Percentiles rank a stretch among this genome's conserved stretches.
Conservation (phyloP, 2,797 vertebrate species). For the Rhinichthys osculus region DNA sequence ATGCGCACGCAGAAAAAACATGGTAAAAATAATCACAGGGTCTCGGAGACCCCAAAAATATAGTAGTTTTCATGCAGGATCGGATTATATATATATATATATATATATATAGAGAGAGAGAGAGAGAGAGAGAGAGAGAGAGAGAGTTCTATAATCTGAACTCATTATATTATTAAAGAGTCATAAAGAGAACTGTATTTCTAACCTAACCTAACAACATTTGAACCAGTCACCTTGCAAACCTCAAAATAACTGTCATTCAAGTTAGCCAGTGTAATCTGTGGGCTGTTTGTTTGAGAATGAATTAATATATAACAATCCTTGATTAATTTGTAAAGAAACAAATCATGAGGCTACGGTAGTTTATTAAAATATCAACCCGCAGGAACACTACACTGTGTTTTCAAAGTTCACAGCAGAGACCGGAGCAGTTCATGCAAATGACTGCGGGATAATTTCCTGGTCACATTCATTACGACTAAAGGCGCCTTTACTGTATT, state of each 20-base stretch:
- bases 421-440: conserved; percentile 71
- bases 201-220: background rate
- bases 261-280: background rate
- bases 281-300: background rate
- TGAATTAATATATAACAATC: conserved; percentile 42
- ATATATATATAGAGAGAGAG: no score
- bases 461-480: conserved; percentile 59
- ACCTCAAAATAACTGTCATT: conserved; percentile 8
- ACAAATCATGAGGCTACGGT: conserved; percentile 47
- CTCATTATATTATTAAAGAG: background rate
- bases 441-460: conserved; percentile 69
- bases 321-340: conserved; percentile 54
- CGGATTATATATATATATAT: no score
- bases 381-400: conserved; percentile 61
- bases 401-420: conserved; percentile 46
- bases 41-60: background rate
- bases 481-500: conserved; percentile 55
- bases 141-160: background rate
- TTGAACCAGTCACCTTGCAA: background rate
- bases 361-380: conserved; percentile 49
- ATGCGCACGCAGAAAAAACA: background rate
- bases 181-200: background rate
- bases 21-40: background rate
- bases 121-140: no score
- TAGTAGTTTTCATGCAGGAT: background rate